Evolutionary conservation across 2,888 invertebrate species (phyloP).

Genomic region (Cheilosia soror): DNA sequence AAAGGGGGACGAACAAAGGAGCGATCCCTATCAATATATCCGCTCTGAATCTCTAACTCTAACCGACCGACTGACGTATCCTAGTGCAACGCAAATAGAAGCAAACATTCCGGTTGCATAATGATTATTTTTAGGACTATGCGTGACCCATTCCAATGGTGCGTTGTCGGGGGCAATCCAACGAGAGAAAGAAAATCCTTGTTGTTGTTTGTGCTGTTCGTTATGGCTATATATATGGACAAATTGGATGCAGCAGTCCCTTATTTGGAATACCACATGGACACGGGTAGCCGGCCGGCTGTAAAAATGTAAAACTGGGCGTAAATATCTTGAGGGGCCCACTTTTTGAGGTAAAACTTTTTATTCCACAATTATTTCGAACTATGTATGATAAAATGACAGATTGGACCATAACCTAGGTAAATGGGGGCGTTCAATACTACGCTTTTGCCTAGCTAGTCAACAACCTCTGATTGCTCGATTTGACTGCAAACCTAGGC

Average conservation of each 20-base stretch:
- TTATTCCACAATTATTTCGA: too few relatives aligned
- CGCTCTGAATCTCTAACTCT: conserved; percentile 42
- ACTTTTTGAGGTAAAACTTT: too few relatives aligned
- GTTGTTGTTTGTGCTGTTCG: conserved; percentile 8
- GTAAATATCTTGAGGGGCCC: neutral
- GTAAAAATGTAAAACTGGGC: conserved; percentile 5
- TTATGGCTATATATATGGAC: conserved; percentile 10
- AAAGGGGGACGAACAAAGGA: conserved; percentile 66
- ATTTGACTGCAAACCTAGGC: too few relatives aligned
- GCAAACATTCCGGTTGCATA: conserved; percentile 53
- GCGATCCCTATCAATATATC: conserved; percentile 62
- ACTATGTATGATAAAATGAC: too few relatives aligned
- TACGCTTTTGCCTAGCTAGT: too few relatives aligned
- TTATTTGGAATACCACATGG: conserved; percentile 15
- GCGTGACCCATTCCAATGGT: conserved; percentile 50
- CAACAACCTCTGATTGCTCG: too few relatives aligned
- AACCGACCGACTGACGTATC: conserved; percentile 65
- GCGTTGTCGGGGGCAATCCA: conserved; percentile 24
- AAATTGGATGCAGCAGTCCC: conserved; percentile 40
- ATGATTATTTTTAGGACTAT: conserved; percentile 67
- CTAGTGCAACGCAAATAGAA: conserved; percentile 61
- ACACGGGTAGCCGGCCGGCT: conserved; percentile 2
- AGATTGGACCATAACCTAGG: too few relatives aligned
- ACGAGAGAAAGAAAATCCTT: conserved; percentile 15
- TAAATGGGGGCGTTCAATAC: too few relatives aligned